Conservation (phyloP, 1,140 invertebrate species). For the Drosophila ambigua region DNA sequence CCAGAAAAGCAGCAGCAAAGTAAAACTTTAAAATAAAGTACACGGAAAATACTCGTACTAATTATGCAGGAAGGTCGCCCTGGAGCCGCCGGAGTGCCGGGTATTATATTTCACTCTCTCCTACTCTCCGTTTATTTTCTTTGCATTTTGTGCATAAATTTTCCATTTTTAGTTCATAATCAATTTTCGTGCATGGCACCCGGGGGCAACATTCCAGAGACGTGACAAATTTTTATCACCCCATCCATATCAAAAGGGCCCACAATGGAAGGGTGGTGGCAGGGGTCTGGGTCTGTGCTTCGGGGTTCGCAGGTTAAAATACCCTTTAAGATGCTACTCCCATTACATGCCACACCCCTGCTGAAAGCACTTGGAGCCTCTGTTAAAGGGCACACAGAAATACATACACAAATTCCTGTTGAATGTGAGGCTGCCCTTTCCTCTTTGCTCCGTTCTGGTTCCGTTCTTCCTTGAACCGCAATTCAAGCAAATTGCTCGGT, state of each 20-base stretch:
- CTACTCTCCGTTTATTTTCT: slow-evolving; percentile 1
- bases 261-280: slow-evolving; percentile 1
- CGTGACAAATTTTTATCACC: slow-evolving; percentile 55
- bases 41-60: slow-evolving; percentile 12
- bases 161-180: slow-evolving; percentile 44
- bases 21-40: slow-evolving; percentile 13
- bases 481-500: slow-evolving; percentile 37
- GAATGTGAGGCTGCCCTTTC: background rate
- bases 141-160: slow-evolving; percentile 21
- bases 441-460: slow-evolving; percentile 10
- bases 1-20: background rate
- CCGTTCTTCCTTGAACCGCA: slow-evolving; percentile 4
- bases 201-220: slow-evolving; percentile 35
- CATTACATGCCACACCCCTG: too few relatives aligned
- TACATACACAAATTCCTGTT: too few relatives aligned
- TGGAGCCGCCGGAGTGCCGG: background rate
- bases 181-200: slow-evolving; percentile 39
- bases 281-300: background rate
- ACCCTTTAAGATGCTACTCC: too few relatives aligned
- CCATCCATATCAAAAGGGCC: background rate
- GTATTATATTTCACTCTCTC: background rate
- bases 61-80: slow-evolving; percentile 28
- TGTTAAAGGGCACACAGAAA: too few relatives aligned
- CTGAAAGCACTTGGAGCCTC: background rate
- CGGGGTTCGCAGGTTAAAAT: too few relatives aligned